These are phyloP conservation scores for Centropus bengalensis DNA, from an alignment of 2,113 vertebrate genomes.

Conservation along the genomic window DNA sequence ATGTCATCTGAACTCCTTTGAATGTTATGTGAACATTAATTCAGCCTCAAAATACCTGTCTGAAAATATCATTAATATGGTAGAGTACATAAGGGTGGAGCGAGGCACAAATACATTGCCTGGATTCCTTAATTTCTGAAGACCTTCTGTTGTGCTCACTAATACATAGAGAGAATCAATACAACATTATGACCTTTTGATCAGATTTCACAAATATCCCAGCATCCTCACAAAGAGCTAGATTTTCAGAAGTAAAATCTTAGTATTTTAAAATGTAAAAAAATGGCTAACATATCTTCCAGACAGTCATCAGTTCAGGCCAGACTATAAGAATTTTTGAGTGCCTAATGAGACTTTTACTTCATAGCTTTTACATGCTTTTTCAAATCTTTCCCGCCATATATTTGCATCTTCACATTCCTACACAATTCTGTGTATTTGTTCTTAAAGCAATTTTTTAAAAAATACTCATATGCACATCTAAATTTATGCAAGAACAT, in stretches of 20 bases:
- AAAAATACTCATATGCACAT: fast-evolving
- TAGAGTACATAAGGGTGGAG: not conserved
- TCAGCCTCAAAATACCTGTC: not conserved
- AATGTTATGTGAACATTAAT: not conserved
- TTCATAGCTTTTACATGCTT: not conserved
- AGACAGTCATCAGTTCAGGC: fast-evolving
- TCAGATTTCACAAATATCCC: not conserved
- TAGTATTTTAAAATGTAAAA: not conserved
- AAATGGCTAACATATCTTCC: not conserved
- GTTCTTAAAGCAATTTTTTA: not conserved
- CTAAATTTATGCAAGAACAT: not conserved
- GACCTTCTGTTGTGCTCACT: not conserved
- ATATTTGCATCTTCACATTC: not conserved
- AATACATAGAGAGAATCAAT: not conserved
- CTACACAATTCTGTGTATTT: not conserved
- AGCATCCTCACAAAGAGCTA: not conserved
- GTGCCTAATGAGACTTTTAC: not conserved
- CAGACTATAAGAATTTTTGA: not conserved
- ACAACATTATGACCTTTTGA: not conserved
- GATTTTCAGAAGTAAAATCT: not conserved
- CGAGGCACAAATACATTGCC: not conserved
- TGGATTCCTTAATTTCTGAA: not conserved
- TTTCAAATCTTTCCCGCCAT: not conserved
- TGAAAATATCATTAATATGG: not conserved
- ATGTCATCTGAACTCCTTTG: not conserved